Evolutionary conservation across 2,113 vertebrate species (phyloP).

Genomic region (Turdus rufiventris): DNA sequence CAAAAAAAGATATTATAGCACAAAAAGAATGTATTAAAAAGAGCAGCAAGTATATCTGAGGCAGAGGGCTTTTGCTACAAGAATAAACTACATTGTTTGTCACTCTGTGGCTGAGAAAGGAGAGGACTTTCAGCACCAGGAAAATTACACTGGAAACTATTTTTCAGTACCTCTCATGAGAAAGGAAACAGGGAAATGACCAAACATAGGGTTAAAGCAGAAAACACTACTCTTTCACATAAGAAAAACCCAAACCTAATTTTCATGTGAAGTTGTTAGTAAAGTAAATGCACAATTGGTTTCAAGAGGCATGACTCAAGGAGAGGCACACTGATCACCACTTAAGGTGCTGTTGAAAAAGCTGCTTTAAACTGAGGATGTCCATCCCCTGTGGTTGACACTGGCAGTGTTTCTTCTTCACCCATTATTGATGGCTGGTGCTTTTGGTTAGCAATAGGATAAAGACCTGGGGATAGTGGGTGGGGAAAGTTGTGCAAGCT

Average conservation of each 20-base stretch:
- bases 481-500: neutral
- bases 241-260: neutral
- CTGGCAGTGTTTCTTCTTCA: neutral
- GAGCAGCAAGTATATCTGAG: neutral
- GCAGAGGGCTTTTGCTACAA: neutral
- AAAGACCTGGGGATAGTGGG: rapidly evolving
- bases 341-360: neutral
- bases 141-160: neutral
- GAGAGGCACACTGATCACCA: neutral
- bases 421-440: neutral
- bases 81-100: neutral
- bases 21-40: neutral
- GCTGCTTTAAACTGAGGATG: neutral
- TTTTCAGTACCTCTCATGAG: neutral
- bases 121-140: neutral
- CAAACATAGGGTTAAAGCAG: neutral
- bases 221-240: neutral
- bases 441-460: neutral
- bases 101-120: neutral
- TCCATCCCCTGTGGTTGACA: neutral
- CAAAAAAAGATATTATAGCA: neutral
- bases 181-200: neutral
- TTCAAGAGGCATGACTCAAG: neutral
- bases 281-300: neutral
- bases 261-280: neutral